These are phyloP conservation scores for Sabatieria punctata DNA, from an alignment of 2,888 invertebrate genomes.

Conservation along the genomic window DNA sequence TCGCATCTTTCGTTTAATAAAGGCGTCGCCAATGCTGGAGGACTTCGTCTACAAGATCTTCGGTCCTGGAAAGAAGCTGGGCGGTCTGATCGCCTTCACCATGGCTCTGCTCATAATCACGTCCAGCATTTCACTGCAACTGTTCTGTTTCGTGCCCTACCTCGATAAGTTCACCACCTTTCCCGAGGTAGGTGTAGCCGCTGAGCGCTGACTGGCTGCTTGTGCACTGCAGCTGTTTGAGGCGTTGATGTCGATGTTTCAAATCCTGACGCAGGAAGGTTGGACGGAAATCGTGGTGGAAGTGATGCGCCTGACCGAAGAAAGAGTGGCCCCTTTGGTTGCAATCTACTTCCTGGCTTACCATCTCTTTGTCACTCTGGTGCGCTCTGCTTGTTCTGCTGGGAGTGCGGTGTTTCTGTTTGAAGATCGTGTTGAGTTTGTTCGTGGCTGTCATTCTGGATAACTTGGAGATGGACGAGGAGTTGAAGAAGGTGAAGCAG, in stretches of 20 bases:
- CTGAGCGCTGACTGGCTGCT: background rate
- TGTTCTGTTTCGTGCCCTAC: conserved; percentile 82
- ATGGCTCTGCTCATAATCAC: conserved; percentile 97
- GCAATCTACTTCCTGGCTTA: conserved; percentile 97
- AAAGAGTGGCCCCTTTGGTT: conserved; percentile 73
- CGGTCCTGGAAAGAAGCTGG: conserved; percentile 79
- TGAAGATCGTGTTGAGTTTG: conserved; percentile 87
- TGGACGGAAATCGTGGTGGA: conserved; percentile 99
- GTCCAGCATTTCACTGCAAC: conserved; percentile 93
- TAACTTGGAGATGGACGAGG: conserved; percentile 95
- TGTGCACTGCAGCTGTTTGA: too few species aligned
- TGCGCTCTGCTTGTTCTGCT: conserved; percentile 39
- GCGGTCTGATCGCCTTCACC: conserved; percentile 95
- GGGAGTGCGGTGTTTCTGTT: conserved; percentile 55
- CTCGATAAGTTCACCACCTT: conserved; percentile 96
- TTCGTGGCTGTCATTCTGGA: conserved; percentile 99
- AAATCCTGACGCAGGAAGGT: conserved; percentile 98
- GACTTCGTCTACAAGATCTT: conserved; percentile 59
- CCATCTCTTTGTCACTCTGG: conserved; percentile 93
- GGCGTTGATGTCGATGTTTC: conserved; percentile 99
- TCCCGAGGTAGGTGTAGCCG: conserved; percentile 50
- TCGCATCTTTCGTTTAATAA: conserved; percentile 79
- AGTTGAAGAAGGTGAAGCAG: conserved; percentile 95
- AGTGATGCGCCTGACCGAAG: conserved; percentile 74
- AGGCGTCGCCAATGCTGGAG: conserved; percentile 93